Evolutionary conservation across 2,888 invertebrate species (phyloP).

Genomic region (Pollenia angustigena): DNA sequence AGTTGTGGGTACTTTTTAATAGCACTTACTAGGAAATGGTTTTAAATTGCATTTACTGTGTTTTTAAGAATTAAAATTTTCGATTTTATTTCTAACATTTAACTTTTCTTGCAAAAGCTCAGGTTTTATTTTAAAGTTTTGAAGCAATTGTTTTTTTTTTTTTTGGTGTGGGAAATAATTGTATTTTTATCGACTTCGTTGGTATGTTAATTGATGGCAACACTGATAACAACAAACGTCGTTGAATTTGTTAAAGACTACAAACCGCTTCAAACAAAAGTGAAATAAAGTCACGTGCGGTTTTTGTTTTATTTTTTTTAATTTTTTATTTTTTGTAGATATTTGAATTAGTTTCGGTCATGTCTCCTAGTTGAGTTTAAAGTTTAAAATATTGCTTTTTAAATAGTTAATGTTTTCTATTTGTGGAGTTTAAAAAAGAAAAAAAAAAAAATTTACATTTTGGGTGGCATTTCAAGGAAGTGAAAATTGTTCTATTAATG

Average conservation of each 20-base stretch:
- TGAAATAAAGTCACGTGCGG: slow-evolving; percentile 63
- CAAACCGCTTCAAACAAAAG: slow-evolving; percentile 4
- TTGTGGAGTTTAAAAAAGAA: neutral
- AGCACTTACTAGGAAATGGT: no score
- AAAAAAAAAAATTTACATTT: neutral
- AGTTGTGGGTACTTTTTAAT: no score
- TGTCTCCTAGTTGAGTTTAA: slow-evolving; percentile 21
- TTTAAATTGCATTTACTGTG: no score
- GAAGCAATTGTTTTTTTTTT: no score
- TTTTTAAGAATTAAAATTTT: no score
- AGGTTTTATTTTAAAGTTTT: no score
- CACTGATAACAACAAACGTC: neutral
- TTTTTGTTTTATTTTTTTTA: slow-evolving; percentile 26
- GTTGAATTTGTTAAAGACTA: neutral
- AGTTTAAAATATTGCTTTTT: slow-evolving; percentile 13
- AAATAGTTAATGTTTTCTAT: slow-evolving; percentile 1
- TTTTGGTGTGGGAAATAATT: no score
- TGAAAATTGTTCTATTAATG: no score
- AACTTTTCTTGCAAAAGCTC: no score
- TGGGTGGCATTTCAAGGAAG: slow-evolving; percentile 9
- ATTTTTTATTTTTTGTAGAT: slow-evolving; percentile 15
- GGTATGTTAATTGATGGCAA: no score
- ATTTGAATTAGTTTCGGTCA: slow-evolving; percentile 47
- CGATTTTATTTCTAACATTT: no score
- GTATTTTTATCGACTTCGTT: no score